Conservation (phyloP, 2,113 vertebrate species). For the Callithrix jacchus region DNA sequence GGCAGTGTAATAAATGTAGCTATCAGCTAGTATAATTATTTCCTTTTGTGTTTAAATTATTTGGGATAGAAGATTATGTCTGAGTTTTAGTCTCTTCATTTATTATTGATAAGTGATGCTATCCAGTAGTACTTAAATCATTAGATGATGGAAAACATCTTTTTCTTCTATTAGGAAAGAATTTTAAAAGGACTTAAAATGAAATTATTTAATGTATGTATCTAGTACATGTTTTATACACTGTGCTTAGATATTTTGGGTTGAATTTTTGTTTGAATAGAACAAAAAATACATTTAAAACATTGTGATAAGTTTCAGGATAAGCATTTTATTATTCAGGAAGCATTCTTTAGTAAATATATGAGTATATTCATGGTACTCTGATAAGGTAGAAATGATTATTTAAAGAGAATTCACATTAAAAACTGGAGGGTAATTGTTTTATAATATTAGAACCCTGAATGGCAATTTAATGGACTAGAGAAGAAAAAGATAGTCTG, state of each 20-base stretch:
- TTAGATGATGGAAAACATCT: conserved; percentile 3
- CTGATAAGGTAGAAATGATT: conserved; percentile 41
- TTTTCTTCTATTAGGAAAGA: not conserved
- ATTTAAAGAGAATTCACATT: conserved; percentile 40
- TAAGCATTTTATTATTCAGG: conserved; percentile 26
- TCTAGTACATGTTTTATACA: conserved; percentile 22
- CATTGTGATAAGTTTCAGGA: conserved; percentile 15
- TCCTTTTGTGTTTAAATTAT: conserved; percentile 27
- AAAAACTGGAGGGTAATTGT: conserved; percentile 25
- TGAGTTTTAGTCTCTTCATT: not conserved
- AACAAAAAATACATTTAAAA: conserved; percentile 27
- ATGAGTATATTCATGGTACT: not conserved
- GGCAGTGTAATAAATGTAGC: not conserved
- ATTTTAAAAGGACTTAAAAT: conserved; percentile 3
- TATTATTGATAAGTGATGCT: not conserved
- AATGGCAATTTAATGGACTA: not conserved
- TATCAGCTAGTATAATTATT: conserved; percentile 22
- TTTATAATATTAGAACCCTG: not conserved
- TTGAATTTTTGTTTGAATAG: not conserved
- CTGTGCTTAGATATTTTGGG: conserved; percentile 21
- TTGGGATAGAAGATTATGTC: conserved; percentile 2
- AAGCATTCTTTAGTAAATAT: conserved; percentile 29
- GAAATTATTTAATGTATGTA: not conserved
- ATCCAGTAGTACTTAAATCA: not conserved
- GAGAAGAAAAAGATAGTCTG: not conserved